Conservation (phyloP, 2,888 invertebrate genomes). For the Ophioninae sp. region DNA sequence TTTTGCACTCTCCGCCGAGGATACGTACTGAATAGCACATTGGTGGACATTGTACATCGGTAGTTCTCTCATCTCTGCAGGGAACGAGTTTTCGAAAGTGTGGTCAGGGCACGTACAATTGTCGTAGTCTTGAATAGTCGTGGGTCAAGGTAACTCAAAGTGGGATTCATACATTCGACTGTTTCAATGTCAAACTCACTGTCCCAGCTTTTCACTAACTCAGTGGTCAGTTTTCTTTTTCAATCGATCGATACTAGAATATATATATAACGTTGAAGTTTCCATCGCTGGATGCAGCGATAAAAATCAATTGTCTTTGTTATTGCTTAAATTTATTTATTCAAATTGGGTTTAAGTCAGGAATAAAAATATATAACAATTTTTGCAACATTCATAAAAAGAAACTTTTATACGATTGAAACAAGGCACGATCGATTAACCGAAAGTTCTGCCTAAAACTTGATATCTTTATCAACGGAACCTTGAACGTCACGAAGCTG, state of each 20-base stretch:
- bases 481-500: too few species aligned
- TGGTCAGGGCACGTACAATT: conserved; percentile 25
- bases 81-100: conserved; percentile 7
- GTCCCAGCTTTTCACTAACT: not conserved
- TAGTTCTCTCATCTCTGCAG: conserved; percentile 15
- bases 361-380: too few species aligned
- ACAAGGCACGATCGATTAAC: too few species aligned
- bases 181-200: not conserved
- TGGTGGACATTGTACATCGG: conserved; percentile 1
- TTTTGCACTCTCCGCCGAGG: conserved; percentile 1
- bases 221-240: not conserved
- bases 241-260: not conserved
- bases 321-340: too few species aligned
- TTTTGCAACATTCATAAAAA: too few species aligned
- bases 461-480: too few species aligned
- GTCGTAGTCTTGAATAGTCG: conserved; percentile 22
- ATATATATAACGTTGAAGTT: not conserved
- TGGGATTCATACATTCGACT: not conserved
- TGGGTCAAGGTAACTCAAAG: conserved; percentile 33
- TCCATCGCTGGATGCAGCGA: too few species aligned
- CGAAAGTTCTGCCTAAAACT: too few species aligned
- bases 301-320: too few species aligned
- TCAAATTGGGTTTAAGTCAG: too few species aligned
- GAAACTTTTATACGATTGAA: too few species aligned
- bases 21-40: not conserved